Base-by-base conservation (phyloP, 2,888 invertebrate genomes). In the Mongoloraphidia duomilia region DNA sequence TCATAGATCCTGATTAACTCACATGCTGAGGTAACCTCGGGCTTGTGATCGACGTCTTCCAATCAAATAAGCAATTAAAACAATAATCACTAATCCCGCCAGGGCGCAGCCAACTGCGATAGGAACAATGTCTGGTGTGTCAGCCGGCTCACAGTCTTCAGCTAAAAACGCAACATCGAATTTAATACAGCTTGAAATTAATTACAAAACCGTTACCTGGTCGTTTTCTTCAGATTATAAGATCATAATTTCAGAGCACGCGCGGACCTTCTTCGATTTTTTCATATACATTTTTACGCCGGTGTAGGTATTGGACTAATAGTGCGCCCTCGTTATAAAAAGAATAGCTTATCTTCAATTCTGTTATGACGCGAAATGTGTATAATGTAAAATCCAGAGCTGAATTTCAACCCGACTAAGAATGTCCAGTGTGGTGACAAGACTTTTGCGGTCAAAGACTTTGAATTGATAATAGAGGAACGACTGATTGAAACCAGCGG, bases 61-160 rank as follows among this genome's bases (percentile, higher is more conserved):
- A 63, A 93, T 80, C 55, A 97, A 77, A 72, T 97, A 98, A 41
- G 91, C 92, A 57, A 87, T 77, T 57, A 98, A 78, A 47, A 98
- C 93, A 55, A 95, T 80, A 52, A 94, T 71, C 54, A 97, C 92
- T 50, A 96, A 76, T 46, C 80, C 88, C 53, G 88, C 91, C 50
- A 98, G 74, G 46, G 91, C 89, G 65, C 90, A 89, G 12, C 97
- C 98, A 53, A 98, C 97, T 17, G 90, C 92, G 63, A 98, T 95
- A 26, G 97, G 97, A 50, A 98, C 95, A 54, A 92, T 79, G 71
- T 96, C 96, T 12, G 88, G 80, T 6, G 85, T 81, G 59, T 82
- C 80, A 37, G 74, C 73, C 50, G 78, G 73, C 58, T 77, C 76
- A 66, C 90, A 90, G 61, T 87, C 84, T 60, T 77, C 72, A 2